Base-by-base conservation (phyloP, 2,797 vertebrate genomes). In the Antrozous pallidus region DNA sequence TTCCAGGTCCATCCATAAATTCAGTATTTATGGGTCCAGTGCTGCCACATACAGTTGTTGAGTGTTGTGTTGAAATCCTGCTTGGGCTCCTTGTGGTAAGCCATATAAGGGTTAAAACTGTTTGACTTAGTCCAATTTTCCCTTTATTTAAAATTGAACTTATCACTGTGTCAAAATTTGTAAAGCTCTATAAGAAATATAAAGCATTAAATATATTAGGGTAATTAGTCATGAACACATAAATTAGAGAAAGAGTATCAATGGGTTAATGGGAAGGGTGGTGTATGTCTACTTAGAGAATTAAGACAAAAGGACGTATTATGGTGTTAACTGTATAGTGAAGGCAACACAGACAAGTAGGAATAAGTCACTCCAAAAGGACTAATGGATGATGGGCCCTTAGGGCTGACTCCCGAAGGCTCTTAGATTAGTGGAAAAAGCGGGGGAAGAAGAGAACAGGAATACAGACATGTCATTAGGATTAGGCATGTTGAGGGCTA, bases 91-190 rank as follows among this genome's bases (percentile, higher is more conserved):
- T 33, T 84, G 93, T 84, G 24, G 54, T 31, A 49, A 75, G 8
- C 42, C 8, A 22, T 77, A 3, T 65, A 77, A 90, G 56, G 28
- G 10, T 92, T 88, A 92, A 87, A 92, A 83, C 6, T 26, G 8
- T 78, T 81, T 74, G 61, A 47, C 42, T 71, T 67, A 69, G 45
- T 79, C 18, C 36, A 24, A 0, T 74, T 79, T 92, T 38, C 17
- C 31, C n/a, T 54, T 95, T 12, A 79, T 86, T 77, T 92, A 82
- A 69, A 18, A 70, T 36, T 83, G 42, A 94, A 28, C 24, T 90
- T 89, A 78, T 22, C 58, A 40, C 26, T 63, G 3, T 90, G 47
- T 7, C 78, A 83, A 73, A 18, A 45, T 17, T 31, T 26, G 7
- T 79, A 36, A 80, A 79, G 17, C 18, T 73, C 16, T 83, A 28